phyloP scores from a whole-genome alignment of 2,113 vertebrate species.

The Syngnathoides biaculeatus region DNA sequence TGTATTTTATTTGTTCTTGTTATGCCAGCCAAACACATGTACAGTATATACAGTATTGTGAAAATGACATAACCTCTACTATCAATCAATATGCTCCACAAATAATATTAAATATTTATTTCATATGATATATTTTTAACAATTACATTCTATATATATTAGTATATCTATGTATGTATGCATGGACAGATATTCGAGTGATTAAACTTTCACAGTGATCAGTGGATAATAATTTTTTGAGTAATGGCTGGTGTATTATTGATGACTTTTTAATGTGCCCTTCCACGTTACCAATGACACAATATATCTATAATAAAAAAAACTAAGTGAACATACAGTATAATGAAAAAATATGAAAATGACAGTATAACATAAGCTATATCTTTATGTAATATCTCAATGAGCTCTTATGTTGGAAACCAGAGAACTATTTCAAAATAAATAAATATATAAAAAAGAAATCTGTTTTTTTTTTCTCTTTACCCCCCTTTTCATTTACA shows the following conservation, averaged over 20 bases:
- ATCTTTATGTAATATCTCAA: conserved; percentile 58
- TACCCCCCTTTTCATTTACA: not conserved
- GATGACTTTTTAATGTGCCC: conserved; percentile 36
- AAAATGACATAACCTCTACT: conserved; percentile 66
- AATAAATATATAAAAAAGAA: conserved; percentile 51
- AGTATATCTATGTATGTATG: conserved; percentile 72
- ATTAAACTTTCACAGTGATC: conserved; percentile 29
- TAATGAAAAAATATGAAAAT: conserved; percentile 11
- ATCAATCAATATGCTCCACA: conserved; percentile 62
- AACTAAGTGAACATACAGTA: not conserved
- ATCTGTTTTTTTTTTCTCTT: not conserved
- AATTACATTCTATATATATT: conserved; percentile 60
- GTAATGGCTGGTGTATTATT: conserved; percentile 50
- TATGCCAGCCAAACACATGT: conserved; percentile 61
- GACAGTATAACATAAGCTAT: conserved; percentile 48
- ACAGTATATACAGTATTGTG: conserved; percentile 69
- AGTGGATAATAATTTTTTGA: conserved; percentile 48
- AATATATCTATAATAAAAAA: conserved; percentile 2
- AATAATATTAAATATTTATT: conserved; percentile 72
- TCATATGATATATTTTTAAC: conserved; percentile 71
- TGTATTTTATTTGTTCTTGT: conserved; percentile 50
- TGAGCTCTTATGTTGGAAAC: conserved; percentile 54
- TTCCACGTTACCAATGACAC: conserved; percentile 27
- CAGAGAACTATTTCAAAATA: conserved; percentile 63
- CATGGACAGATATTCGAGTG: conserved; percentile 63